A percentile compares a stretch with the other conserved stretches of the same genome.
phyloP scores from a whole-genome alignment of 2,113 vertebrate genomes.

The Pungitius pungitius region DNA sequence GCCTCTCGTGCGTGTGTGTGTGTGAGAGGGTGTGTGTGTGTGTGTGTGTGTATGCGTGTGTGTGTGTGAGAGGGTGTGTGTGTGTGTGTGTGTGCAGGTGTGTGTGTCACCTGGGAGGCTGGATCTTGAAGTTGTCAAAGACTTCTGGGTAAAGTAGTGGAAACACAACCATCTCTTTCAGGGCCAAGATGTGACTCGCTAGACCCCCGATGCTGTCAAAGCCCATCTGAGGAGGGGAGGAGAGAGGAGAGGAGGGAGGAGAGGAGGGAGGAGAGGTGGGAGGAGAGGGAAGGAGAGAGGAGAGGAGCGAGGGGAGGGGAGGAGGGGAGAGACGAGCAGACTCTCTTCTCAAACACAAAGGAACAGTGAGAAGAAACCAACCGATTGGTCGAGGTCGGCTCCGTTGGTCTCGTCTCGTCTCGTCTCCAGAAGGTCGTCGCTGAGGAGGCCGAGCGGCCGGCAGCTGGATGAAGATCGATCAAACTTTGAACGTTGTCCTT shows the following conservation, averaged over 20 bases:
- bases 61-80: not conserved
- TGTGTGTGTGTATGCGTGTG: not conserved
- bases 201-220: conserved; percentile 90
- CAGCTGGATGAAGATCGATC: conserved; percentile 71
- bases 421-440: conserved; percentile 83
- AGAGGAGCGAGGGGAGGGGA: too few relatives aligned
- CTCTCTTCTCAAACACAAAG: too few relatives aligned
- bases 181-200: conserved; percentile 88
- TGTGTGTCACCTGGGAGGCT: conserved; percentile 87
- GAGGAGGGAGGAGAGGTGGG: not conserved
- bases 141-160: conserved; percentile 94
- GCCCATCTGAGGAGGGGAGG: conserved; percentile 77
- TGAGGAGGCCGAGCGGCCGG: conserved; percentile 82
- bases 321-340: not conserved
- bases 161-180: conserved; percentile 95
- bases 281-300: too few relatives aligned
- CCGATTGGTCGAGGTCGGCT: conserved; percentile 86
- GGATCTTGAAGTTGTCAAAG: conserved; percentile 93
- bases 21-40: too few relatives aligned
- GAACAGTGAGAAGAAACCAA: too few relatives aligned
- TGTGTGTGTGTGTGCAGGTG: not conserved
- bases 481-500: too few relatives aligned
- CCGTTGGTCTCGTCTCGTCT: conserved; percentile 84
- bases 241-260: not conserved
- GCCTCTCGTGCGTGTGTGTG: too few relatives aligned